phyloP scores from a whole-genome alignment of 2,113 vertebrate species.

The Centrocercus urophasianus region DNA sequence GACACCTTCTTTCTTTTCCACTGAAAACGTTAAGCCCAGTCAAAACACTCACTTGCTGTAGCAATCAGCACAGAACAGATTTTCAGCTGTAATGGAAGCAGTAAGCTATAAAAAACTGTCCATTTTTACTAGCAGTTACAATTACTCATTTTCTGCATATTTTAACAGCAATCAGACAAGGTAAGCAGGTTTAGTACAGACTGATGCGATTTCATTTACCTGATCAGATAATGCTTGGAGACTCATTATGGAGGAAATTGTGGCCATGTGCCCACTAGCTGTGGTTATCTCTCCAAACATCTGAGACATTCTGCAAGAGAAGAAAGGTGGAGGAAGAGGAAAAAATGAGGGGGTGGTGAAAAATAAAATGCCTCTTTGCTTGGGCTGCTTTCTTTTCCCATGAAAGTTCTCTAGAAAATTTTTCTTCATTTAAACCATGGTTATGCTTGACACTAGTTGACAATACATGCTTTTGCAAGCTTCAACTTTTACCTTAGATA shows the following conservation, averaged over 20 bases:
- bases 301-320: slow-evolving; percentile 15
- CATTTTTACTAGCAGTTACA: not conserved
- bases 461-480: not conserved
- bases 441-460: not conserved
- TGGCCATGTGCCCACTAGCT: not conserved
- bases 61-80: not conserved
- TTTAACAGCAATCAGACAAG: not conserved
- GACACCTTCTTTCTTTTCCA: not conserved
- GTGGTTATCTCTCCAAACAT: slow-evolving; percentile 16
- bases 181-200: not conserved
- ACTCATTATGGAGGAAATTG: not conserved
- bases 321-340: slow-evolving; percentile 4
- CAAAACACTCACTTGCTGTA: not conserved
- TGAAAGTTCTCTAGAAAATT: not conserved
- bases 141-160: not conserved
- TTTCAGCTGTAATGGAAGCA: not conserved
- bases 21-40: not conserved
- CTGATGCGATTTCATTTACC: not conserved
- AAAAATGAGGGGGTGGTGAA: not conserved
- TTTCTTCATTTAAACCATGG: not conserved
- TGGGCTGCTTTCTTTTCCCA: not conserved
- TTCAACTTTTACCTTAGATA: not conserved
- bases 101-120: not conserved
- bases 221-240: not conserved
- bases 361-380: slow-evolving; percentile 6